Percentiles rank a stretch among this genome's conserved stretches.
These are phyloP conservation scores for Pediacus dermestoides DNA, from an alignment of 2,888 invertebrate species.

Conservation along the genomic window DNA sequence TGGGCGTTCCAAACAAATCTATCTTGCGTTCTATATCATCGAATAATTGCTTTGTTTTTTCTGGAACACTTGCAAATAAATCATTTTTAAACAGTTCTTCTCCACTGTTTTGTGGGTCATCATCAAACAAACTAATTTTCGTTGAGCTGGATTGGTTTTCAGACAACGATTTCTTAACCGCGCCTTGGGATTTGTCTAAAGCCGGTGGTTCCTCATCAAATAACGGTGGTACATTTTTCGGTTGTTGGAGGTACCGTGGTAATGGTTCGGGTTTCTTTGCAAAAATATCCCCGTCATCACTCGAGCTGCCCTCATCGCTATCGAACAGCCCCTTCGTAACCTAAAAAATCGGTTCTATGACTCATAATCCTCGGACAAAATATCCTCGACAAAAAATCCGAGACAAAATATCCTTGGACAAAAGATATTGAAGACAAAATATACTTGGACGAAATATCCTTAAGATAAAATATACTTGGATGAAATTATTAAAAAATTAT, in stretches of 20 bases:
- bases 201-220: constrained; percentile 42
- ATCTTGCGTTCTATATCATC: constrained; percentile 4
- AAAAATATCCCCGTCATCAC: constrained; percentile 40
- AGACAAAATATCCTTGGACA: no score
- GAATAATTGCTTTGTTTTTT: constrained; percentile 2
- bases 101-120: constrained; percentile 14
- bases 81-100: constrained; percentile 4
- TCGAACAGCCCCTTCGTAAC: constrained; percentile 40
- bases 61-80: no score
- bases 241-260: constrained; percentile 25
- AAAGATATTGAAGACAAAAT: no score
- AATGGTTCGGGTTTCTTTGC: constrained; percentile 21
- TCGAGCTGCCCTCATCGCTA: constrained; percentile 38
- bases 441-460: no score
- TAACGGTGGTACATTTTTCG: constrained; percentile 32
- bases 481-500: no score
- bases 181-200: constrained; percentile 33
- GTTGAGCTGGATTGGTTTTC: constrained; percentile 21
- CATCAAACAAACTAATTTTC: constrained; percentile 18
- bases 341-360: constrained; percentile 2
- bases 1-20: constrained; percentile 1
- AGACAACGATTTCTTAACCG: no score
- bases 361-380: no score
- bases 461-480: no score
- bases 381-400: no score